These are phyloP conservation scores for Xiphophorus birchmanni DNA, from an alignment of 2,797 vertebrate species.

Conservation along the genomic window DNA sequence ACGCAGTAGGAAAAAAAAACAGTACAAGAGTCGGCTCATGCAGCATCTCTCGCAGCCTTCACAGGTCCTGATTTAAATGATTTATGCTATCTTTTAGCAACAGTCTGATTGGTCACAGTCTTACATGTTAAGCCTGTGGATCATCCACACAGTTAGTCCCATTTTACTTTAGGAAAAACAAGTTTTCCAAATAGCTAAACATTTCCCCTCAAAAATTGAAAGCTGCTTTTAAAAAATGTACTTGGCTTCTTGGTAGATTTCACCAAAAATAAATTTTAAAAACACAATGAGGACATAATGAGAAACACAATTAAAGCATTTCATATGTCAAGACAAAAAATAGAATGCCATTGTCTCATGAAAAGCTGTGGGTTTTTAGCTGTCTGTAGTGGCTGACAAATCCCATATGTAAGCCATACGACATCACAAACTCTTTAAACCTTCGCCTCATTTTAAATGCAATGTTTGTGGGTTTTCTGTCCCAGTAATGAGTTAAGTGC, in stretches of 20 bases:
- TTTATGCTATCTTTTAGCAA: constrained; percentile 50
- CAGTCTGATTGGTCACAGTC: constrained; percentile 56
- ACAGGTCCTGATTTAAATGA: too few relatives aligned
- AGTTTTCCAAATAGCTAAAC: not conserved
- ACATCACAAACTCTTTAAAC: constrained; percentile 74
- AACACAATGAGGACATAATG: too few relatives aligned
- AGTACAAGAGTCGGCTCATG: not conserved
- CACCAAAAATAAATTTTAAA: not conserved
- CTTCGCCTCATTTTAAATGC: constrained; percentile 60
- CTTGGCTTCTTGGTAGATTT: not conserved
- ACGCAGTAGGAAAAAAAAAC: too few relatives aligned
- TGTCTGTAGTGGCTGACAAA: constrained; percentile 61
- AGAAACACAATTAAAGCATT: not conserved
- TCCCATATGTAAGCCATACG: constrained; percentile 73
- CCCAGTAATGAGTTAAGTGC: constrained; percentile 46
- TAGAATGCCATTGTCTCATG: constrained; percentile 62
- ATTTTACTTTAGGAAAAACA: constrained; percentile 21
- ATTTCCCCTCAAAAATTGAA: not conserved
- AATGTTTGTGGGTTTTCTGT: constrained; percentile 67
- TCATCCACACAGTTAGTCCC: constrained; percentile 65
- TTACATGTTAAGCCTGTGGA: constrained; percentile 66
- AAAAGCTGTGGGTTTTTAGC: constrained; percentile 65
- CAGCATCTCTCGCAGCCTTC: constrained; percentile 42
- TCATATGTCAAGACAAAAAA: not conserved
- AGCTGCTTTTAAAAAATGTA: not conserved